phyloP scores from a whole-genome alignment of 2,113 vertebrate genomes.

The Calypte anna region DNA sequence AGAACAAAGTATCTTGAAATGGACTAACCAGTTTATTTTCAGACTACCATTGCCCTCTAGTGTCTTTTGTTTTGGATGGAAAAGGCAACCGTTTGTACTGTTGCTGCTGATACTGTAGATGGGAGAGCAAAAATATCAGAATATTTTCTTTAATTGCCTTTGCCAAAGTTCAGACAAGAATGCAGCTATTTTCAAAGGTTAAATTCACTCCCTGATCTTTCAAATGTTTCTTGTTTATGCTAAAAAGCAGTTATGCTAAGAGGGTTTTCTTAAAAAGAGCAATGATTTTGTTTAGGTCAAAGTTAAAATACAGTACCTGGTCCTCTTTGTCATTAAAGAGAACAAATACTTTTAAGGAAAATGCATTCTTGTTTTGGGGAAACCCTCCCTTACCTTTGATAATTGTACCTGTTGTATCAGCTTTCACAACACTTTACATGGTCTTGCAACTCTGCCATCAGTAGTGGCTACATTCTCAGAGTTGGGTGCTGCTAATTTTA shows the following conservation, averaged over 20 bases:
- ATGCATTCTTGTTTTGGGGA: not conserved
- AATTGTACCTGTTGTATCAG: not conserved
- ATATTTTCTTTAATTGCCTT: not conserved
- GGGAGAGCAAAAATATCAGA: not conserved
- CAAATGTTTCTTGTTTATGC: not conserved
- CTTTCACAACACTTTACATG: not conserved
- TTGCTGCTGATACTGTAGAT: not conserved
- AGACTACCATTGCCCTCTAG: constrained; percentile 62
- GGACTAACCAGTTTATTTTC: constrained; percentile 25
- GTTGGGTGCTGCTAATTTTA: not conserved
- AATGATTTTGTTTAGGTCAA: not conserved
- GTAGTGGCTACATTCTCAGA: not conserved
- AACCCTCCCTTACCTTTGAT: not conserved
- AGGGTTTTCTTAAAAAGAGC: not conserved
- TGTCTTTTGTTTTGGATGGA: constrained; percentile 13
- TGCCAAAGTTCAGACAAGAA: not conserved
- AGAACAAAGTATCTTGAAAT: not conserved
- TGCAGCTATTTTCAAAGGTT: not conserved
- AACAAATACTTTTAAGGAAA: not conserved
- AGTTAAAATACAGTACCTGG: not conserved
- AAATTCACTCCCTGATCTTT: not conserved
- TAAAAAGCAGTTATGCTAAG: not conserved
- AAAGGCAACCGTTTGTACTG: not conserved
- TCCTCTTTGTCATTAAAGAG: not conserved
- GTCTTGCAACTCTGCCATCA: not conserved